Percentiles rank a stretch among this genome's conserved stretches.
Evolutionary conservation across 2,888 invertebrate genomes (phyloP).

Genomic region (Magallana nippona): DNA sequence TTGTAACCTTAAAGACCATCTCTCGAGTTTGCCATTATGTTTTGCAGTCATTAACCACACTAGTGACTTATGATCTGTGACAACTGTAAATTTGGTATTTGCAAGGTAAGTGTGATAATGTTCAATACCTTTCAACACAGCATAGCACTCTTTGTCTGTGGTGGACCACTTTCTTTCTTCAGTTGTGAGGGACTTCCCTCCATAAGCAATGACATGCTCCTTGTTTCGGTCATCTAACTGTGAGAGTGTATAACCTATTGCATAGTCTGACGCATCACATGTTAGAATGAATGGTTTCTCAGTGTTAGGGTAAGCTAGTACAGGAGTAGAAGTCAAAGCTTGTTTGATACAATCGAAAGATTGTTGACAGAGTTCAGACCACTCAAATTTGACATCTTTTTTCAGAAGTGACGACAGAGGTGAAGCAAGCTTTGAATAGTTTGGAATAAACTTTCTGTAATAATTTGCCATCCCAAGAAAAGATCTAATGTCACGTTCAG

Average conservation of each 20-base stretch:
- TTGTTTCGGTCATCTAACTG: slow-evolving; percentile 47
- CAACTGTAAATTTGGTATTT: no score
- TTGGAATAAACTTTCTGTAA: slow-evolving; percentile 34
- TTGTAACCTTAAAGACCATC: no score
- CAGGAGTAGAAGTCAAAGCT: slow-evolving; percentile 17
- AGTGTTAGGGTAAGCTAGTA: slow-evolving; percentile 32
- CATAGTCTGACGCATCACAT: slow-evolving; percentile 50
- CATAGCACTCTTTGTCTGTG: slow-evolving; percentile 44
- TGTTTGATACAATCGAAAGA: slow-evolving; percentile 12
- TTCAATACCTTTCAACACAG: no score
- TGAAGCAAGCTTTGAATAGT: slow-evolving; percentile 24
- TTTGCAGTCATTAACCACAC: no score
- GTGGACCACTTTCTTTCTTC: slow-evolving; percentile 6
- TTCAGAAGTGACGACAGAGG: slow-evolving; percentile 13
- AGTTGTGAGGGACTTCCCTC: slow-evolving; percentile 38
- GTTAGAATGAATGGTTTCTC: slow-evolving; percentile 43
- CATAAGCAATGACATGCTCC: slow-evolving; percentile 48
- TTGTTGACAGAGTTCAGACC: slow-evolving; percentile 27
- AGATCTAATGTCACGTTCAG: slow-evolving; percentile 27
- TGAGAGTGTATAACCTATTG: slow-evolving; percentile 50
- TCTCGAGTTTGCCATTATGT: no score
- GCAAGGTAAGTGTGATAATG: no score
- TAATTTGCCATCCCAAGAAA: slow-evolving; percentile 37
- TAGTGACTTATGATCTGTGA: no score
- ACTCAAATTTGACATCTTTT: slow-evolving; percentile 33